Base-by-base conservation (phyloP, 2,888 invertebrate genomes). In the Meiosimyza platycephala region DNA sequence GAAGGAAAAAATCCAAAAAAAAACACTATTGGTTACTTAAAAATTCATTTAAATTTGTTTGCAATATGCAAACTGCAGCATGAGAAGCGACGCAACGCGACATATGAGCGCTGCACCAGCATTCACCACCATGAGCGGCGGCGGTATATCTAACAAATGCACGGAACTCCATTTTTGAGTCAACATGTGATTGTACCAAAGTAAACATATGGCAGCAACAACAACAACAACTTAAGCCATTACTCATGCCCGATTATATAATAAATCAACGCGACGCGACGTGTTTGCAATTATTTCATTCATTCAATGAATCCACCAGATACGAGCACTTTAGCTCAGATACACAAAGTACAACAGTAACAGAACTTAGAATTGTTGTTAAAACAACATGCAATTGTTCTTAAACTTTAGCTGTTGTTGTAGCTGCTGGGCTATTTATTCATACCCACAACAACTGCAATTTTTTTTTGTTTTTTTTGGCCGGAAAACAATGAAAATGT, bases 251-350 rank as follows among this genome's bases (percentile, higher is more conserved):
- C 85, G 84, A 82, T 84, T 83, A 83, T 84, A 85, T 83, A 84
- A 84, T 84, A 84, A 84, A 84, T 84, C 84, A 84, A 84, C 83
- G 83, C 83, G 85, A 84, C 81, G 84, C 83, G 84, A 84, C 84
- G 85, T 84, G 84, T 84, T 83, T 82, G 83, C 85, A 84, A 85
- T 84, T 84, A 84, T 84, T 84, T 84, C 82, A 83, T 83, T 84
- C 84, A 84, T 76, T 74, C 76, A 77, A 83, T 82, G 84, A 75
- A 73, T 73, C 74, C 75, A 75, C 71, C 74, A 73, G 74, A 69
- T 71, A 71, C 76, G 22, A 40, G 40, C 9, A 40, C 9, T 40
- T 40, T 40, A 9, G 40, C 40, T 40, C 40, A 40, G 40, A 40
- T 40, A 40, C 40, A 40, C 40, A 40, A 40, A 40, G 40, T 40